Evolutionary conservation across 2,888 invertebrate species (phyloP).

Genomic region (Mimas tiliae): DNA sequence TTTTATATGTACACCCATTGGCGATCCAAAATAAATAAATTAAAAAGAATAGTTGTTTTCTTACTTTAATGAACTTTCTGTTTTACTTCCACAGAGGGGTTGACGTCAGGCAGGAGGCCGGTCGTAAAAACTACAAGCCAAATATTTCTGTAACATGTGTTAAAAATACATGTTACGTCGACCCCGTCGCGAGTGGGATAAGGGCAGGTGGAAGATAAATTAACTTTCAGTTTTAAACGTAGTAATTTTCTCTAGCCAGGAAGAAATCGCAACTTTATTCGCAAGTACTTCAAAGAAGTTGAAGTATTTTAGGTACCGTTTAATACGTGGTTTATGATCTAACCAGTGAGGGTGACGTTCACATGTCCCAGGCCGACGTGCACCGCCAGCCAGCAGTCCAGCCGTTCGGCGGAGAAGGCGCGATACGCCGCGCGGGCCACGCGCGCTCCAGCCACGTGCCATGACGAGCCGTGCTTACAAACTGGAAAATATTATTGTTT

Average conservation of each 20-base stretch:
- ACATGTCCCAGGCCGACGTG: conserved; percentile 97
- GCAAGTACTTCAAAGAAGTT: neutral
- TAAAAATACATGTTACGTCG: no score
- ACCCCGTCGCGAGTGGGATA: no score
- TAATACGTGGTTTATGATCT: conserved; percentile 42
- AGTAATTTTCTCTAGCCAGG: neutral
- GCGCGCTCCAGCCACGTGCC: conserved; percentile 96
- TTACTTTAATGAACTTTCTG: no score
- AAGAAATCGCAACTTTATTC: neutral
- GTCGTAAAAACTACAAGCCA: no score
- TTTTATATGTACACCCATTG: no score
- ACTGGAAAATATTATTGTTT: neutral
- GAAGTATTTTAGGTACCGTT: neutral
- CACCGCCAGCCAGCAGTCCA: conserved; percentile 95
- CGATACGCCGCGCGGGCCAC: conserved; percentile 91
- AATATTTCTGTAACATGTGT: no score
- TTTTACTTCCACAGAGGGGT: no score
- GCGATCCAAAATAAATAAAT: no score
- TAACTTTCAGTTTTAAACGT: no score
- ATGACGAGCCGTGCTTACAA: conserved; percentile 94
- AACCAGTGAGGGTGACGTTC: conserved; percentile 97
- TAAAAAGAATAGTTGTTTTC: neutral
- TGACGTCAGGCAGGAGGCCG: no score
- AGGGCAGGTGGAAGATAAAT: no score
- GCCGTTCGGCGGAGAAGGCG: conserved; percentile 94